Evolutionary conservation across 2,113 vertebrate species (phyloP).

Genomic region (Triplophysa tibetana): DNA sequence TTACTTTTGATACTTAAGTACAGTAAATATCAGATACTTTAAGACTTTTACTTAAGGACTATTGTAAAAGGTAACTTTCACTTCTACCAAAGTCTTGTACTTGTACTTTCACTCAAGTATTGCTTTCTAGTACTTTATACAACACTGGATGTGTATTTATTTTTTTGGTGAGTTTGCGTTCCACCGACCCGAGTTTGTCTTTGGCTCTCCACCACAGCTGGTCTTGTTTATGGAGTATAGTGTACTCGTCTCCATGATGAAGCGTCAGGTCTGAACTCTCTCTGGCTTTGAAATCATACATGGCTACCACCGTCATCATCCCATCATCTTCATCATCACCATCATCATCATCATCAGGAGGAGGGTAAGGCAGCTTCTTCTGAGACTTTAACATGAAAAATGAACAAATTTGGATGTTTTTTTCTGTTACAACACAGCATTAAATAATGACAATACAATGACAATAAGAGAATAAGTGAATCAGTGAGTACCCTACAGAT

Average conservation of each 20-base stretch:
- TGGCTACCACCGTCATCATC: conserved; percentile 75
- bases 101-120: no score
- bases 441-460: no score
- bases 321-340: conserved; percentile 36
- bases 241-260: conserved; percentile 79
- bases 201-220: conserved; percentile 88
- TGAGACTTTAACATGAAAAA: conserved; percentile 55
- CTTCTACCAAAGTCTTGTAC: no score
- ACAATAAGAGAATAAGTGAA: not conserved
- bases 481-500: conserved; percentile 5
- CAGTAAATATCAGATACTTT: no score
- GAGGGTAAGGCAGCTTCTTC: conserved; percentile 75
- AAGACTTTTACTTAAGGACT: no score
- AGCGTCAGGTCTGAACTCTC: conserved; percentile 73
- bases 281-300: conserved; percentile 81
- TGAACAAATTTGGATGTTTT: no score
- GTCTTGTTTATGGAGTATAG: conserved; percentile 80
- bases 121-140: no score
- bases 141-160: no score
- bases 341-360: conserved; percentile 56
- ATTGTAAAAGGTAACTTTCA: no score
- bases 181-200: conserved; percentile 75
- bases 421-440: no score
- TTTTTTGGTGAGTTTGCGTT: no score
- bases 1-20: no score